Percentiles rank a stretch among this genome's conserved stretches.
phyloP scores from a whole-genome alignment of 2,888 invertebrate species.

The Drosophila cognata region DNA sequence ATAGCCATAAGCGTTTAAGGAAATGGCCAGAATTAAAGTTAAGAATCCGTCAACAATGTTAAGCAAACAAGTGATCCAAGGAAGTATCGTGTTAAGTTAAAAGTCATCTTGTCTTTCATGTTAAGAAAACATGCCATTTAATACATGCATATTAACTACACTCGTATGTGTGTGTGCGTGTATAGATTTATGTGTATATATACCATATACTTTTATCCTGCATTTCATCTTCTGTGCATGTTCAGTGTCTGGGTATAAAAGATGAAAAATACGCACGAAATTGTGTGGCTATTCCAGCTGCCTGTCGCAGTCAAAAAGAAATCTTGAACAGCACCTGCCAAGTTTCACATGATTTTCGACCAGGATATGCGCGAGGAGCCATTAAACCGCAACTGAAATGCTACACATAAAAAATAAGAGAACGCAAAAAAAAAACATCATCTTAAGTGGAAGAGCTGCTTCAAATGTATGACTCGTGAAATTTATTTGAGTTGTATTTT shows the following conservation, averaged over 20 bases:
- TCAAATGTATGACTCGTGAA: constrained; percentile 66
- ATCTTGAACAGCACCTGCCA: constrained; percentile 65
- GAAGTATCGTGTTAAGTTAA: background rate
- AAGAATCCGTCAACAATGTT: constrained; percentile 9
- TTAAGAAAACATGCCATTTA: background rate
- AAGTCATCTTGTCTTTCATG: background rate
- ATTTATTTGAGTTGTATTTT: constrained; percentile 13
- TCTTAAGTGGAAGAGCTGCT: constrained; percentile 36
- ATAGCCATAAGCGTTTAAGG: constrained; percentile 32
- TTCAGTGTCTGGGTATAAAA: constrained; percentile 9
- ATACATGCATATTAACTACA: background rate
- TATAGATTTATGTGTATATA: background rate
- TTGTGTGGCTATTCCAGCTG: constrained; percentile 15
- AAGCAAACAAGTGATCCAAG: background rate
- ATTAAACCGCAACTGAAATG: constrained; percentile 65
- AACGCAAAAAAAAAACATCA: constrained; percentile 28
- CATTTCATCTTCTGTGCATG: background rate
- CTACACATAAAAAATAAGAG: constrained; percentile 51
- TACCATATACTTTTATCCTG: background rate
- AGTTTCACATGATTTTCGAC: constrained; percentile 53
- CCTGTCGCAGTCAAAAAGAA: constrained; percentile 20
- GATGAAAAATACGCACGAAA: constrained; percentile 2
- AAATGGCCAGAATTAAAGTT: constrained; percentile 13
- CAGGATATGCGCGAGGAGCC: constrained; percentile 49
- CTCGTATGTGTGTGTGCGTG: background rate